phyloP scores from a whole-genome alignment of 2,797 vertebrate species.

The Champsocephalus gunnari region DNA sequence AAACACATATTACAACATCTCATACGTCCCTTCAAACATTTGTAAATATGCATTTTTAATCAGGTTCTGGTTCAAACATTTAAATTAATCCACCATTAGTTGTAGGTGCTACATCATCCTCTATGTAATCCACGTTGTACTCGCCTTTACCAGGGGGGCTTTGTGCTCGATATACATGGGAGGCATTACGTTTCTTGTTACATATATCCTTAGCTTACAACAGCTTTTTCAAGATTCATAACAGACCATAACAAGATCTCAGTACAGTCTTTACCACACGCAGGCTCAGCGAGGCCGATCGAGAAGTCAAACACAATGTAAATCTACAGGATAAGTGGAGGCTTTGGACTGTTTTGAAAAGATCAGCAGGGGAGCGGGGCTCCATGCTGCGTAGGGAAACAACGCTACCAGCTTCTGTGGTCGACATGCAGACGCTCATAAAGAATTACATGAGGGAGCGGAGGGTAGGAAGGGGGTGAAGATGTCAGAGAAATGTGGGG shows the following conservation, averaged over 20 bases:
- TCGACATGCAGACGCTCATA: slow-evolving; percentile 40
- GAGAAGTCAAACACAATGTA: slow-evolving; percentile 48
- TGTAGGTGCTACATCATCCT: slow-evolving; percentile 18
- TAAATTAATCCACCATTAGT: slow-evolving; percentile 9
- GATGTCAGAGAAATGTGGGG: slow-evolving; percentile 16
- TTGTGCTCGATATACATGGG: slow-evolving; percentile 59
- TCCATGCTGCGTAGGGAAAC: slow-evolving; percentile 62
- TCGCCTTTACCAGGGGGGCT: slow-evolving; percentile 65
- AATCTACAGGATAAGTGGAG: slow-evolving; percentile 40
- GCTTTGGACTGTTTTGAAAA: slow-evolving; percentile 66
- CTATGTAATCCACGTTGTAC: slow-evolving; percentile 73
- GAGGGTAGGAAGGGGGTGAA: not conserved
- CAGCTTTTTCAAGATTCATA: slow-evolving; percentile 31
- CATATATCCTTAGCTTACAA: slow-evolving; percentile 34
- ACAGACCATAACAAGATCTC: slow-evolving; percentile 41
- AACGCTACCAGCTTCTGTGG: slow-evolving; percentile 49
- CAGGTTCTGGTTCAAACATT: not conserved
- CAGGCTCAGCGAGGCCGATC: slow-evolving; percentile 19
- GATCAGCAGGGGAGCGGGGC: slow-evolving; percentile 69
- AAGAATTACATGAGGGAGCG: slow-evolving; percentile 40
- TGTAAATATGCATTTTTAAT: not conserved
- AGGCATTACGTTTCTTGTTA: slow-evolving; percentile 35
- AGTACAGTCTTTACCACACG: slow-evolving; percentile 26
- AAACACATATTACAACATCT: too few species aligned
- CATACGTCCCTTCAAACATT: not conserved